A percentile compares a stretch with the other conserved stretches of the same genome.
Conservation (phyloP, 2,888 invertebrate species). For the Spodoptera picta region DNA sequence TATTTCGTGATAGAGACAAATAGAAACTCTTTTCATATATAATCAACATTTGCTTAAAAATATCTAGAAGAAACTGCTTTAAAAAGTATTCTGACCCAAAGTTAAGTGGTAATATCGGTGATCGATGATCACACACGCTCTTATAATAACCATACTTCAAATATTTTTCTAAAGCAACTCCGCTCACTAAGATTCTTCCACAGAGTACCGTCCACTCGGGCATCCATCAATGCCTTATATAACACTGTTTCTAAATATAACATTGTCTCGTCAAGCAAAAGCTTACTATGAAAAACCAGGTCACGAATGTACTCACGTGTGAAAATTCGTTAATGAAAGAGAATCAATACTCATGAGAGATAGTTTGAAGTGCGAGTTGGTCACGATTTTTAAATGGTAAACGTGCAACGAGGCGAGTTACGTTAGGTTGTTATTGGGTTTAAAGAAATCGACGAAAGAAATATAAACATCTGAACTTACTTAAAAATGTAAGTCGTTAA, state of each 20-base stretch:
- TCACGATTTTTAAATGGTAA: constrained; percentile 55
- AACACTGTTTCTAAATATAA: constrained; percentile 41
- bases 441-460: constrained; percentile 1
- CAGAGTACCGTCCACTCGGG: neutral
- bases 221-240: constrained; percentile 32
- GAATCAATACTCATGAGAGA: constrained; percentile 51
- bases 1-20: too few relatives aligned
- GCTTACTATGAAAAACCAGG: constrained; percentile 40
- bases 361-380: constrained; percentile 34
- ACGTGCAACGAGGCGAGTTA: constrained; percentile 17
- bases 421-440: constrained; percentile 21
- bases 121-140: too few relatives aligned
- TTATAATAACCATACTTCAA: too few relatives aligned
- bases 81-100: too few relatives aligned
- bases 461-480: neutral
- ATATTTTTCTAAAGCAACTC: neutral
- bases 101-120: too few relatives aligned
- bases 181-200: neutral
- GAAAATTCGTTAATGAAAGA: constrained; percentile 60
- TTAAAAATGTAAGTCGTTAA: too few relatives aligned
- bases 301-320: constrained; percentile 58
- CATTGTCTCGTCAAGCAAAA: constrained; percentile 56
- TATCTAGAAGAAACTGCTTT: too few relatives aligned
- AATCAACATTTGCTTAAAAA: too few relatives aligned
- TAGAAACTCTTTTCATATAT: too few relatives aligned